Base-by-base conservation (phyloP, 2,888 invertebrate species). In the Pocota personata region DNA sequence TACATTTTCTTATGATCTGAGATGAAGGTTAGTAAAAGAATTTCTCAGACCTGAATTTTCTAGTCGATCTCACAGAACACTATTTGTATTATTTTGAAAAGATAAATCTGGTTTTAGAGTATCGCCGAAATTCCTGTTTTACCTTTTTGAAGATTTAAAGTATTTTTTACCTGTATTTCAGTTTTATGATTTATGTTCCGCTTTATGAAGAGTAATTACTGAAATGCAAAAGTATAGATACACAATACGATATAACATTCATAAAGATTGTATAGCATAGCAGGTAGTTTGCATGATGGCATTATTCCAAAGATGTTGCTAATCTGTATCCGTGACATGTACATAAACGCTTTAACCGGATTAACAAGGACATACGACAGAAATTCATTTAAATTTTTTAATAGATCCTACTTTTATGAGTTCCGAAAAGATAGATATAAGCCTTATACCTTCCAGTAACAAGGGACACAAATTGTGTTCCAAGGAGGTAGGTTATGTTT, bases 381-480 rank as follows among this genome's bases (percentile, higher is more conserved):
- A 12, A 16, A 55, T 55, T 32, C 12, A 40, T 12, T 12, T 37
- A 21, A 0, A 21, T 10, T 40, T 24, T 40, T 40, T 40, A 35
- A 35, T 35, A 10, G 2, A 35, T 35, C 1, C 12, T 35, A 35
- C 12, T 6, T 24, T 24, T 24, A 14, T 35, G 24, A 19, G 5
- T 27, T 12, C 12, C 24, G 21, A 12, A 16, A 58, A 48, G 35
- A 24, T 50, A 32, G 19, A 37, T 37, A 37, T 30, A 37, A 76
- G 46, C 14, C 19, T 46, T 37, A 27, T 66, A 67, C 66, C 66
- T 48, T 58, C 12, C 48, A 48, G 66, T 48, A 37, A 30, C 19
- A 30, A 58, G 24, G 7, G 27, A 58, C 40, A 64, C 19, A 0
- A 50, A 40, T 50, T 50, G 27, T 50, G 46, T 57, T 24, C 27